phyloP scores from a whole-genome alignment of 2,797 vertebrate species.

The Scolopax rusticola region DNA sequence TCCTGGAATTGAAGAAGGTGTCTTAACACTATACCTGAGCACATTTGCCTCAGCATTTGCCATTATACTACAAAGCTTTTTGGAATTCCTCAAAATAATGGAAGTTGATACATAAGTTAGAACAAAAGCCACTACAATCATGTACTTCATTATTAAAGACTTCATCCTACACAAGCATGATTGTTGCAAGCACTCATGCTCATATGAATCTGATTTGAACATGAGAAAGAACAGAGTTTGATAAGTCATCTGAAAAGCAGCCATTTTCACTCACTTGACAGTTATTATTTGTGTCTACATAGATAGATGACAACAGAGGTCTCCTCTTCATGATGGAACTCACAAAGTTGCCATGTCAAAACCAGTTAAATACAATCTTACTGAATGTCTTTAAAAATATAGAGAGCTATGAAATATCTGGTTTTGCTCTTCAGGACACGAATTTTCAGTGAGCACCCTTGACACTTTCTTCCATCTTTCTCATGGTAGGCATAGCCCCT shows the following conservation, averaged over 20 bases:
- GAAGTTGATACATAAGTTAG: background rate
- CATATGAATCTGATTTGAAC: background rate
- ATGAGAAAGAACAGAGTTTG: background rate
- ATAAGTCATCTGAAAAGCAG: background rate
- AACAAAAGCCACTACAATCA: background rate
- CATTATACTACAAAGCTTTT: background rate
- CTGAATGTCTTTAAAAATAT: background rate
- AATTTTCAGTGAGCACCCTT: background rate
- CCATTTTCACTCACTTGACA: background rate
- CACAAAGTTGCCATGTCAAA: background rate
- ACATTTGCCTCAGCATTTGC: background rate
- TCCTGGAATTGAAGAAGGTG: background rate
- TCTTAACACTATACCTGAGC: background rate
- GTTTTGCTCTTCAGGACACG: background rate
- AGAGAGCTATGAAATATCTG: background rate
- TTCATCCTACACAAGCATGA: background rate
- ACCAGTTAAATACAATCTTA: background rate
- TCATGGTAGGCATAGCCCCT: background rate
- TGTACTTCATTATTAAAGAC: background rate
- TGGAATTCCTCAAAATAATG: background rate
- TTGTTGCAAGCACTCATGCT: background rate
- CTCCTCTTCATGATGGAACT: background rate
- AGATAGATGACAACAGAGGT: background rate
- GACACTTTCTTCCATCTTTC: background rate
- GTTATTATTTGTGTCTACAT: background rate